Evolutionary conservation across 1,140 invertebrate genomes (phyloP).

Genomic region (Thrips palmi): DNA sequence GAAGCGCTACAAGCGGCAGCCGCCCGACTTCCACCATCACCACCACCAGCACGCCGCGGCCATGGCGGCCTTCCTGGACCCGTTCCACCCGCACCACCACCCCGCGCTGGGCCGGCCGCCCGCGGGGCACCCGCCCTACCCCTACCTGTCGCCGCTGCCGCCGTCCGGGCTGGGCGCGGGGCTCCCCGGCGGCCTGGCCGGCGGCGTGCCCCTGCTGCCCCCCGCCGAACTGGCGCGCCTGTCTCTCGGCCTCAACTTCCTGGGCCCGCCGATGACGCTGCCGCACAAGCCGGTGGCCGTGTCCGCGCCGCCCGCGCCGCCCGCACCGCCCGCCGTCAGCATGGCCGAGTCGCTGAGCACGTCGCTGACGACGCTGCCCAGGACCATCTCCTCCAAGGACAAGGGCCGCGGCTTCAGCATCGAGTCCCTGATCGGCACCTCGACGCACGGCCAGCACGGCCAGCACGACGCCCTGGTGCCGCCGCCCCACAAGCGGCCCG

Average conservation of each 20-base stretch:
- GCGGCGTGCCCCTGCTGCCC: slow-evolving; percentile 29
- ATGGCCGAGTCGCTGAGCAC: slow-evolving; percentile 9
- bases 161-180: slow-evolving; percentile 22
- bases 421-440: slow-evolving; percentile 31
- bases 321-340: slow-evolving; percentile 14
- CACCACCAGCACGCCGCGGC: slow-evolving; percentile 24
- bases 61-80: slow-evolving; percentile 27
- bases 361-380: slow-evolving; percentile 8
- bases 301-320: slow-evolving; percentile 18
- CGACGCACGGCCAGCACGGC: slow-evolving; percentile 10
- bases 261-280: slow-evolving; percentile 21
- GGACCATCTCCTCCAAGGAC: slow-evolving; percentile 11
- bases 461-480: slow-evolving; percentile 2
- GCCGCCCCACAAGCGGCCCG: not conserved
- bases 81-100: slow-evolving; percentile 18
- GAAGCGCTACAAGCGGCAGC: slow-evolving; percentile 86
- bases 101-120: slow-evolving; percentile 18
- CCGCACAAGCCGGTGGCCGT: slow-evolving; percentile 30
- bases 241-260: slow-evolving; percentile 24
- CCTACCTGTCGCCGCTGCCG: slow-evolving; percentile 25
- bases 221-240: slow-evolving; percentile 27
- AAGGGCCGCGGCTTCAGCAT: slow-evolving; percentile 30
- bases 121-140: slow-evolving; percentile 20
- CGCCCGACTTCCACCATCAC: slow-evolving; percentile 33
- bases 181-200: no score